Evolutionary conservation across 2,888 invertebrate genomes (phyloP).

Genomic region (Troilus luridus): DNA sequence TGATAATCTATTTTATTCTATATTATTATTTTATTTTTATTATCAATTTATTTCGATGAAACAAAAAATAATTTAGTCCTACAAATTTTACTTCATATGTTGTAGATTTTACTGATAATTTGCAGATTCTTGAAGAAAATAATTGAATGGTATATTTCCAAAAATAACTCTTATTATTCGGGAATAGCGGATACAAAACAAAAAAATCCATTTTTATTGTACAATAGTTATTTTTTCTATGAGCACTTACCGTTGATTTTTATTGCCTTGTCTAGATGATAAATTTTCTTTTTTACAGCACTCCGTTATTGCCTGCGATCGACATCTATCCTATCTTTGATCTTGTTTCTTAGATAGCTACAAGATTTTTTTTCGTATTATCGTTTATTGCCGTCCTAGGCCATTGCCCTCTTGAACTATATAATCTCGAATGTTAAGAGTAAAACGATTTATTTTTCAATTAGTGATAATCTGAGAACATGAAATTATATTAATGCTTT

Average conservation of each 20-base stretch:
- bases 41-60: too few relatives aligned
- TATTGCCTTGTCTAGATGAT: neutral
- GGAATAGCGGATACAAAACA: neutral
- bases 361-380: neutral
- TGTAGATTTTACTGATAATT: too few relatives aligned
- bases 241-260: neutral
- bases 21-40: too few relatives aligned
- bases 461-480: too few relatives aligned
- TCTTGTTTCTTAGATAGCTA: neutral
- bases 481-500: too few relatives aligned
- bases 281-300: neutral
- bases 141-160: too few relatives aligned
- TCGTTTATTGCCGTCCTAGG: neutral
- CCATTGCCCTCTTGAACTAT: neutral
- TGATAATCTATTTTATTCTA: too few relatives aligned
- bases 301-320: neutral
- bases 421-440: too few relatives aligned
- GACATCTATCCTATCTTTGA: neutral
- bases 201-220: neutral
- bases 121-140: too few relatives aligned
- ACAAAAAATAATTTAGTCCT: too few relatives aligned
- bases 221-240: neutral
- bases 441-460: too few relatives aligned
- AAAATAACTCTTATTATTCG: neutral
- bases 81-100: too few relatives aligned